A percentile compares a stretch with the other conserved stretches of the same genome.
Conservation (phyloP, 2,113 vertebrate genomes). For the Chauna torquata region DNA sequence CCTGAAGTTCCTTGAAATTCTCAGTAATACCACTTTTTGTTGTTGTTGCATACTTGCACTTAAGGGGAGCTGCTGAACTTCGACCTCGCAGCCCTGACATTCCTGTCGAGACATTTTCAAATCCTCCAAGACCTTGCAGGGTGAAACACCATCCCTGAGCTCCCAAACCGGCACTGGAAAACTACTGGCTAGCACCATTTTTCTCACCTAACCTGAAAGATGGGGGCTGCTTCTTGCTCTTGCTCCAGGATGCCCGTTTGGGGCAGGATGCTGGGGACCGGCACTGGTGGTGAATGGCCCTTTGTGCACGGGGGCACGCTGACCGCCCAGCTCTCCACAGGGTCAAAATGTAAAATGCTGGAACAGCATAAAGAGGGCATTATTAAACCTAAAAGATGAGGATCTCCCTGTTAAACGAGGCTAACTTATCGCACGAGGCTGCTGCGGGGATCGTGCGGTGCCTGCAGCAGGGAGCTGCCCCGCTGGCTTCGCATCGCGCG, state of each 20-base stretch:
- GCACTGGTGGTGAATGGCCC: background rate
- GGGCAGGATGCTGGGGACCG: accelerated
- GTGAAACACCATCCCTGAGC: accelerated
- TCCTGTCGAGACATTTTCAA: background rate
- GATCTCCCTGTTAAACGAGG: too few species aligned
- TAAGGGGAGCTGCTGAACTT: background rate
- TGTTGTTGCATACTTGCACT: background rate
- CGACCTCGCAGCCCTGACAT: background rate
- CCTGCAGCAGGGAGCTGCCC: background rate
- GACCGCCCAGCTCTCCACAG: background rate
- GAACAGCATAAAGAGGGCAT: background rate
- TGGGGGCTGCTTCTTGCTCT: background rate
- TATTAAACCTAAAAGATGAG: background rate
- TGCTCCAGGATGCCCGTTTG: accelerated
- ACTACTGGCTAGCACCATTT: accelerated
- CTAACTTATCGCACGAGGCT: background rate
- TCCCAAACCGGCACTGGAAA: background rate
- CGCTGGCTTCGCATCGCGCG: too few species aligned
- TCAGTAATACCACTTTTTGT: background rate
- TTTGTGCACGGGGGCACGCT: background rate
- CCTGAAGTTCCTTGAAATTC: background rate
- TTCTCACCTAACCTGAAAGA: background rate
- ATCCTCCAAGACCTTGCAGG: background rate
- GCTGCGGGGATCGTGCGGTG: accelerated
- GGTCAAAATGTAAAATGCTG: background rate